Conservation (phyloP, 2,888 invertebrate genomes). For the Hetaerina titia region DNA sequence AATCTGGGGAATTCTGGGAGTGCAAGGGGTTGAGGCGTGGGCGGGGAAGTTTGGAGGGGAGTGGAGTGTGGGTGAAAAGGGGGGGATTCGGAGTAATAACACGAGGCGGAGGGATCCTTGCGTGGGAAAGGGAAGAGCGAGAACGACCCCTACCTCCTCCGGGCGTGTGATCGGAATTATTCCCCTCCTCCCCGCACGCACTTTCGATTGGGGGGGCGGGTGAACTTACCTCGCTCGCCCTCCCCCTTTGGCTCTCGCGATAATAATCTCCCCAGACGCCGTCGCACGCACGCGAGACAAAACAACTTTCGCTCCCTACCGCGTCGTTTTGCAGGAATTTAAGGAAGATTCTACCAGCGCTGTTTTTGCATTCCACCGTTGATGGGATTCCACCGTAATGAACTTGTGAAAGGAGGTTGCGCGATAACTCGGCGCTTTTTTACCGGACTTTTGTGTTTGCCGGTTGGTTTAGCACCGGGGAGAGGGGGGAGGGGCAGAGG, state of each 20-base stretch:
- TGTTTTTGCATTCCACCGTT: neutral
- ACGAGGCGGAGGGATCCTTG: neutral
- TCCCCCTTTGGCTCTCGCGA: neutral
- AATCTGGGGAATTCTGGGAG: slow-evolving; percentile 21
- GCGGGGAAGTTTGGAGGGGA: neutral
- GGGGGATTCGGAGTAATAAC: neutral
- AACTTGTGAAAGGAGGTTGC: neutral
- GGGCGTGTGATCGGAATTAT: neutral
- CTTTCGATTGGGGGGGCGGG: neutral
- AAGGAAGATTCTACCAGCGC: neutral
- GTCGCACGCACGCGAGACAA: neutral
- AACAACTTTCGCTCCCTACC: neutral
- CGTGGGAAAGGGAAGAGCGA: neutral
- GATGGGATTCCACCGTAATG: slow-evolving; percentile 19
- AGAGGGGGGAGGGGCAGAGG: neutral
- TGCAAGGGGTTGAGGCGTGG: neutral
- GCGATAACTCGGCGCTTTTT: slow-evolving; percentile 1
- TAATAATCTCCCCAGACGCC: neutral
- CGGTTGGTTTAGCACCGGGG: neutral
- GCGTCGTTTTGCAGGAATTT: neutral
- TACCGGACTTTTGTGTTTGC: neutral
- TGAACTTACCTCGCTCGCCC: too few relatives aligned
- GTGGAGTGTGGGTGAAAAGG: neutral
- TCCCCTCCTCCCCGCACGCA: neutral
- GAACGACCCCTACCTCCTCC: neutral